A percentile compares a stretch with the other conserved stretches of the same genome.
These are phyloP conservation scores for Zoroaster sp. DNA, from an alignment of 53 echinoderm and acorn worm genomes.

Conservation along the genomic window DNA sequence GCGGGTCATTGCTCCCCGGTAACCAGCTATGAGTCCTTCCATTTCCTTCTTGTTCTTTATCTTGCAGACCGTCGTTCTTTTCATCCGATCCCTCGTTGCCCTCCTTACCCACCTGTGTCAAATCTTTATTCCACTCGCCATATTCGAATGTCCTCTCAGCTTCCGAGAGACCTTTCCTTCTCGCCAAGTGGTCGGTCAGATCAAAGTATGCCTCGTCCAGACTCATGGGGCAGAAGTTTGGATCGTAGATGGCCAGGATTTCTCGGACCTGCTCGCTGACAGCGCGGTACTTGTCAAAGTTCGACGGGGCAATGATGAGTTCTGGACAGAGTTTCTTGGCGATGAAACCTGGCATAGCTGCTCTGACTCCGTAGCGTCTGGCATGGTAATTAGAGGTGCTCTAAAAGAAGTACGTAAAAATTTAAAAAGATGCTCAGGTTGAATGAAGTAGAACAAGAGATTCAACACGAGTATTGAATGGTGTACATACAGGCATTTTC, in stretches of 20 bases:
- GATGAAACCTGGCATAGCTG: conserved; percentile 99
- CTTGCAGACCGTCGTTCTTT: not conserved
- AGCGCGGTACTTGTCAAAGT: conserved; percentile 87
- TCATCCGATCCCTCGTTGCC: not conserved
- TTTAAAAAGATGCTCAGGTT: not conserved
- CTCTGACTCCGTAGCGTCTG: conserved; percentile 86
- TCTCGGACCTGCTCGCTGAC: conserved; percentile 83
- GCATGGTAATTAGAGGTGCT: conserved; percentile 97
- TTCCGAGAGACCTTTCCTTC: conserved; percentile 55
- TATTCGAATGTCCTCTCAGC: conserved; percentile 78
- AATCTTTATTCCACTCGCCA: not conserved
- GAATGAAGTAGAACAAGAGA: no score
- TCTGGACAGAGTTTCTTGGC: conserved; percentile 94
- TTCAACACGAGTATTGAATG: no score
- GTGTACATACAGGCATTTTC: no score
- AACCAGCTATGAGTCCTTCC: no score
- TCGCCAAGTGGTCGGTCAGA: conserved; percentile 81
- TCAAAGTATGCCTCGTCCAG: conserved; percentile 97
- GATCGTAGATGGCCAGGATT: conserved; percentile 89
- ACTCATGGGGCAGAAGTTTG: conserved; percentile 94
- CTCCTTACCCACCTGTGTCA: not conserved
- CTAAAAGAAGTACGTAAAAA: conserved; percentile 24
- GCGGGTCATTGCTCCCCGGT: no score
- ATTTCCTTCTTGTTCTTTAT: not conserved
- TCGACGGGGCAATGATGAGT: conserved; percentile 75